Percentiles rank a stretch among this genome's conserved stretches.
These are phyloP conservation scores for Cercopithecus mona DNA, from an alignment of 2,113 vertebrate species.

Conservation along the genomic window DNA sequence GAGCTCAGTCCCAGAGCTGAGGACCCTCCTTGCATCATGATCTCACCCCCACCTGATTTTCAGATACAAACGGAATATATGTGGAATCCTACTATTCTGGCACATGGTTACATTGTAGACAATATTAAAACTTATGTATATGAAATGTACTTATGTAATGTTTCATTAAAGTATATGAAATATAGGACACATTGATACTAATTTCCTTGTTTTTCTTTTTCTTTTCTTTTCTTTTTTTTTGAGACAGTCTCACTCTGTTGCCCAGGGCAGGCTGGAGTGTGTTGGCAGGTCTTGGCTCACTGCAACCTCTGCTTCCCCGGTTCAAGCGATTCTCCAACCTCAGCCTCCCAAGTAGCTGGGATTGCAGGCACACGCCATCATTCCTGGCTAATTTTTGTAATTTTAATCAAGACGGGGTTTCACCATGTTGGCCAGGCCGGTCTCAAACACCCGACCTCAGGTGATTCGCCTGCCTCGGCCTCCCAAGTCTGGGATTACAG, in stretches of 20 bases:
- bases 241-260: background rate
- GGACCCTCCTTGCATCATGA: background rate
- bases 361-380: background rate
- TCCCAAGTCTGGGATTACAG: background rate
- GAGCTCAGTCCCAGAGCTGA: background rate
- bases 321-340: background rate
- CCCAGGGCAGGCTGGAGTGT: background rate
- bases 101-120: background rate
- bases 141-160: background rate
- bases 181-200: background rate
- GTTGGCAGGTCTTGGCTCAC: background rate
- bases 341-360: too few species aligned
- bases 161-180: background rate
- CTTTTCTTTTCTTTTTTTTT: background rate
- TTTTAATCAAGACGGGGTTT: background rate
- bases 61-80: background rate
- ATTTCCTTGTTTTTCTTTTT: background rate
- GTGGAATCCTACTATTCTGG: background rate
- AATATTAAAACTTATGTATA: background rate
- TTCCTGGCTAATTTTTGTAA: background rate
- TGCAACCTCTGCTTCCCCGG: background rate
- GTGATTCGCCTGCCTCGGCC: background rate
- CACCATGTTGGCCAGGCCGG: background rate
- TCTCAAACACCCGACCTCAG: background rate
- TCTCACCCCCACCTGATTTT: background rate